Percentiles rank a stretch among this genome's conserved stretches.
phyloP scores from a whole-genome alignment of 1,140 invertebrate genomes.

The Drosophila varians region DNA sequence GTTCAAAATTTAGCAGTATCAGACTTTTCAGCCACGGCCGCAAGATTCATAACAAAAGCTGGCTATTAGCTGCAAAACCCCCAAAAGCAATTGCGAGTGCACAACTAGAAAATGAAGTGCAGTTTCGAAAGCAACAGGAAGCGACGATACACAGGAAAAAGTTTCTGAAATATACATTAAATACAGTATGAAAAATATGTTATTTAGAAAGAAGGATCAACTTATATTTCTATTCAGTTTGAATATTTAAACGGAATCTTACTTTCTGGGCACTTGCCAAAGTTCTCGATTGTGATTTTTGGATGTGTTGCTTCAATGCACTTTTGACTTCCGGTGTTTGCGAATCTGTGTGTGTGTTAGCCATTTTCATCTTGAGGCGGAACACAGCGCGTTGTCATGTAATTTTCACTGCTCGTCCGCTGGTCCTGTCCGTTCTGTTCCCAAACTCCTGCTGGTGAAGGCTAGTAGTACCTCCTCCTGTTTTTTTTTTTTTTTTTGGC shows the following conservation, averaged over 20 bases:
- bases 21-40: conserved; percentile 16
- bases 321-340: conserved; percentile 61
- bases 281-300: conserved; percentile 1
- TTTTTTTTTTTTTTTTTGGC: conserved; percentile 60
- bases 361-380: conserved; percentile 50
- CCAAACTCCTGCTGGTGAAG: conserved; percentile 20
- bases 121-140: conserved; percentile 27
- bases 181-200: too few relatives aligned
- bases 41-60: conserved; percentile 57
- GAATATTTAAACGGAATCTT: too few relatives aligned
- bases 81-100: conserved; percentile 37
- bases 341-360: conserved; percentile 17
- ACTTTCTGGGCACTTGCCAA: too few relatives aligned
- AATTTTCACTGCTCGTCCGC: conserved; percentile 55
- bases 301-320: conserved; percentile 52
- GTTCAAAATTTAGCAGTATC: not conserved
- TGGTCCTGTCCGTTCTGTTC: conserved; percentile 39
- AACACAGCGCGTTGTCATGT: conserved; percentile 67
- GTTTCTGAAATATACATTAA: not conserved
- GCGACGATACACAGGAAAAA: conserved; percentile 15
- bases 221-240: too few relatives aligned
- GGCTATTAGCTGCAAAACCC: conserved; percentile 54
- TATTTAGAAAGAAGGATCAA: too few relatives aligned
- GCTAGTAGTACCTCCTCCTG: conserved; percentile 15
- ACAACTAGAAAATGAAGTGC: conserved; percentile 7